Evolutionary conservation across 2,797 vertebrate genomes (phyloP).

Genomic region (Distichodus sexfasciatus): DNA sequence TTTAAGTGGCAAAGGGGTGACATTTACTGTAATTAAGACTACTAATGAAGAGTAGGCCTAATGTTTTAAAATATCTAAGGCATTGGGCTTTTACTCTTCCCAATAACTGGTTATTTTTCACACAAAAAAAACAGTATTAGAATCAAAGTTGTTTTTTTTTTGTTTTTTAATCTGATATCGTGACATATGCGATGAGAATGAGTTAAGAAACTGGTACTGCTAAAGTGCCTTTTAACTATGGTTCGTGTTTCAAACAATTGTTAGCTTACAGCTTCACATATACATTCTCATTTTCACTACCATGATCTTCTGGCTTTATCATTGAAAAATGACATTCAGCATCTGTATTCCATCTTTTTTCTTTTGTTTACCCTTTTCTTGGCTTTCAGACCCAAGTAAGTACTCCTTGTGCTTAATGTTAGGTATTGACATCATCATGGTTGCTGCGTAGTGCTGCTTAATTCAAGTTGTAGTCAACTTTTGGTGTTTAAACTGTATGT

Average conservation of each 20-base stretch:
- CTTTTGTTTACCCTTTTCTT: slow-evolving; percentile 62
- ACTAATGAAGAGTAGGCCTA: background rate
- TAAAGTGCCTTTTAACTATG: background rate
- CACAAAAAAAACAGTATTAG: no score
- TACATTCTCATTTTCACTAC: background rate
- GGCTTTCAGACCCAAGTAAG: slow-evolving; percentile 84
- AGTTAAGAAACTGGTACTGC: no score
- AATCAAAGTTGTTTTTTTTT: background rate
- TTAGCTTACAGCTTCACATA: background rate
- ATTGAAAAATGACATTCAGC: background rate
- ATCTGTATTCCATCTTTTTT: slow-evolving; percentile 35
- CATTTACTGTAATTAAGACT: background rate
- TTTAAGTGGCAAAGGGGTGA: slow-evolving; percentile 40
- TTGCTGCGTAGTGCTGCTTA: background rate
- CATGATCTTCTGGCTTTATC: background rate
- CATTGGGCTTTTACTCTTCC: background rate
- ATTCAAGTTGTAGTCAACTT: no score
- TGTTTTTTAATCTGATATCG: background rate
- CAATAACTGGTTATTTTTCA: no score
- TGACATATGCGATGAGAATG: no score
- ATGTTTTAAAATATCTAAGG: background rate
- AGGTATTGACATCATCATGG: background rate
- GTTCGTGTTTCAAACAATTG: background rate
- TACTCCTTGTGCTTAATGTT: slow-evolving; percentile 49
- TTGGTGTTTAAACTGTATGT: no score